Percentiles rank a stretch among this genome's conserved stretches.
phyloP scores from a whole-genome alignment of 2,888 invertebrate species.

The Melangyna quadrimaculata region DNA sequence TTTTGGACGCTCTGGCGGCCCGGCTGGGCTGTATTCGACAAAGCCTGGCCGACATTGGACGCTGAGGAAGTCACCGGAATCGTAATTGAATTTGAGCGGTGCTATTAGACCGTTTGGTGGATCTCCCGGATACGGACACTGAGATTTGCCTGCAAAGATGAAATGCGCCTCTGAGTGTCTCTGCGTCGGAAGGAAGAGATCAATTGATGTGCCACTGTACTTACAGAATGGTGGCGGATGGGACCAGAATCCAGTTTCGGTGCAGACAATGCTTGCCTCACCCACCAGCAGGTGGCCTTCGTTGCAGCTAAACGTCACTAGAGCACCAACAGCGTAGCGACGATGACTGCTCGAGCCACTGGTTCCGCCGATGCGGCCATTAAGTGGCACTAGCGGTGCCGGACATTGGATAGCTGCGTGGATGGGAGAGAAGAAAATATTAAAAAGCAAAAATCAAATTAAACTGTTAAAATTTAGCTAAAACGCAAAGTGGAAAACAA shows the following conservation, averaged over 20 bases:
- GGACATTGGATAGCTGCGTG: conserved; percentile 91
- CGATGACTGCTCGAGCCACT: conserved; percentile 81
- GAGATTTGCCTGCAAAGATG: conserved; percentile 84
- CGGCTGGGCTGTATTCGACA: conserved; percentile 81
- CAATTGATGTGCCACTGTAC: conserved; percentile 73
- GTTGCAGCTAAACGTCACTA: conserved; percentile 89
- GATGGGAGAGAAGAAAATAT: conserved; percentile 7
- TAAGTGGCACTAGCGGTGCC: conserved; percentile 87
- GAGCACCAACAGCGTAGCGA: conserved; percentile 89
- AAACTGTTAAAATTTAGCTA: not conserved
- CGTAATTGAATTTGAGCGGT: conserved; percentile 88
- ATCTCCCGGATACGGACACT: conserved; percentile 88
- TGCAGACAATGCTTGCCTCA: conserved; percentile 91
- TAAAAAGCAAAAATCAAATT: conserved; percentile 63
- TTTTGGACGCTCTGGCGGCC: conserved; percentile 84
- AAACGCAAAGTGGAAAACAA: not conserved
- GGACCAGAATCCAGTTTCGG: conserved; percentile 93
- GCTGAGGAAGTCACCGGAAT: conserved; percentile 87
- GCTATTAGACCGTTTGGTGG: conserved; percentile 87
- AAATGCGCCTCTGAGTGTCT: conserved; percentile 44
- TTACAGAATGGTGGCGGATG: conserved; percentile 92
- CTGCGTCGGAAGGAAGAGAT: conserved; percentile 42
- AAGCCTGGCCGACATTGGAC: conserved; percentile 87
- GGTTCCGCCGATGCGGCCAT: conserved; percentile 84
- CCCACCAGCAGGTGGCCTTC: conserved; percentile 85